Evolutionary conservation across 2,113 vertebrate genomes (phyloP), one percentile per base, ranked within the genome.

Genomic region (Okapia johnstoni): DNA sequence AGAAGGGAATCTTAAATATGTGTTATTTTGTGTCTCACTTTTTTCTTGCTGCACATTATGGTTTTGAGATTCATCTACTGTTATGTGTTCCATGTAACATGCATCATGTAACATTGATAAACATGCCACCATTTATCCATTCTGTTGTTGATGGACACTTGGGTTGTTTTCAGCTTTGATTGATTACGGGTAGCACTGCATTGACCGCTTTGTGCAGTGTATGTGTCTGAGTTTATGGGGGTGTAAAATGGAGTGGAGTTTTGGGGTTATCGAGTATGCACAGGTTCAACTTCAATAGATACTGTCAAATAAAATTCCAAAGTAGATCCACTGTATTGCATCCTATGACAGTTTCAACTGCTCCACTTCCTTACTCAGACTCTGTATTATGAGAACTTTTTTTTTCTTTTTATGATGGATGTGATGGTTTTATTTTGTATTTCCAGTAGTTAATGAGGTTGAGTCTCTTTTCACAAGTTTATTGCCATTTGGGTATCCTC

Each of bases 391-490:
- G 40, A 73, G 12, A 25, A 30, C 21, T 88, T 85, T 30, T 15
- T 50, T 36, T 60, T 77, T 50, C 61, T 10, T 13, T 93, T 95
- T 89, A 36, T 90, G 57, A 50, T 40, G 70, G 43, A 92, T 85
- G n/a, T 76, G 2, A 25, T 94, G 19, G 36, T 92, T 97, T 86
- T 92, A 54, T 92, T 92, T 77, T 90, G 21, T 93, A 25, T 89
- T 89, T 95, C 40, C 76, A 25, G 3, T 58, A 10, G 28, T 86
- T 86, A 76, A 87, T 63, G 23, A 97, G 21, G 28, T 63, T 93
- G 54, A 88, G 3, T 33, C 11, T 88, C 21, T 96, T 94, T 50
- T 90, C 52, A 30, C 66, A 85, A 25, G 40, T 91, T 60, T 86
- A 60, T 79, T 95, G 43, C 17, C 48, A 50, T 46, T 80, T 76